phyloP scores from a whole-genome alignment of 2,797 vertebrate genomes.

The Hapalemur alaotrensis region DNA sequence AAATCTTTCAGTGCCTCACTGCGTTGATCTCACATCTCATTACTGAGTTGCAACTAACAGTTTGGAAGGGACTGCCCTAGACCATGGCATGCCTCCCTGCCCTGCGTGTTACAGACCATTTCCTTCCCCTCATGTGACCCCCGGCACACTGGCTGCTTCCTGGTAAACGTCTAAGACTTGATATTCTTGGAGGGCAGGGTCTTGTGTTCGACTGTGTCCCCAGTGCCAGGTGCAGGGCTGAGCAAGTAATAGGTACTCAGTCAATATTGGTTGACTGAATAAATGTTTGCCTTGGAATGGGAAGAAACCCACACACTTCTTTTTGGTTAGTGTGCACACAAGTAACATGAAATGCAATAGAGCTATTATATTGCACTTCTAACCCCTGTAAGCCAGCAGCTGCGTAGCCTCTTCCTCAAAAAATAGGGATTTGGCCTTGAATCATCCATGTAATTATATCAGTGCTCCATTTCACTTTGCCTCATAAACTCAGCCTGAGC shows the following conservation, averaged over 20 bases:
- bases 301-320: not conserved
- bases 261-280: not conserved
- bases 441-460: not conserved
- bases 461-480: not conserved
- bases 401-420: not conserved
- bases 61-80: not conserved
- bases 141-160: not conserved
- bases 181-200: not conserved
- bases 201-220: not conserved
- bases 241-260: not conserved
- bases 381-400: not conserved
- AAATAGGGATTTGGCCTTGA: not conserved
- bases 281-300: not conserved
- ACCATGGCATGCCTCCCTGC: accelerated
- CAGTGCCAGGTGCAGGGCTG: not conserved
- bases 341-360: not conserved
- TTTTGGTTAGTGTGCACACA: not conserved
- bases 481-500: not conserved
- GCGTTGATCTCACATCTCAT: not conserved
- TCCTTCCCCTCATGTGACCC: not conserved
- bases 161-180: not conserved
- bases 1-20: not conserved
- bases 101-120: not conserved
- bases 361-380: not conserved
- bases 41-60: not conserved